Evolutionary conservation across 2,888 invertebrate genomes (phyloP), one percentile per base, ranked within the genome.

Genomic region (Magallana nippona): DNA sequence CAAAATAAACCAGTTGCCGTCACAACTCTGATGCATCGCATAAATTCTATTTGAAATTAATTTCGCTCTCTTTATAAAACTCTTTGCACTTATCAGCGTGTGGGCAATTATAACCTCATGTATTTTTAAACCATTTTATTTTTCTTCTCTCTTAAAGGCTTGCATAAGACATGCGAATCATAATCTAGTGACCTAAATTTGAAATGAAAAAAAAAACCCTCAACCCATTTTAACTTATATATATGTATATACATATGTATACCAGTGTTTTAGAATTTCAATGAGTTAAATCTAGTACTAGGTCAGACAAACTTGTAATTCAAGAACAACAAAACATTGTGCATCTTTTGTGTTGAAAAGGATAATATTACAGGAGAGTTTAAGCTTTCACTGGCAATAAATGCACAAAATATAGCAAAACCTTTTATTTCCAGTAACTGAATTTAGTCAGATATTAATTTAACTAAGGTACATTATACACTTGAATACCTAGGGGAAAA

Each of bases 41-140:
- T 44, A 44, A 44, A 0, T 44, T 8, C 8, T 44, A 8, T 44
- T 44, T 44, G 44, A 44, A 44, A 44, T 44, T 44, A 44, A 44
- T 71, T 22, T 71, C 13, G 13, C 22, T 27, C 13, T 71, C 22
- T 71, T 32, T 63, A 63, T 32, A 27, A 13, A 63, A 22, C 13
- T 71, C 71, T 71, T 71, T 71, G 71, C 32, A 71, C 71, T 27
- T 71, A 32, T 71, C 71, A 71, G 71, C 22, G 27, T 27, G 71
- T 71, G 17, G 71, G 32, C 32, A 71, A 71, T 71, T 71, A 71
- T 32, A 71, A 71, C 71, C 63, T 71, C 44, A 71, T 27, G 71
- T 17, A 71, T 15, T 22, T 15, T 22, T 71, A 2, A 1, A 13
- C 10, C 15, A 13, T 1, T 27, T 22, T 27, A 71, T 22, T 22